phyloP scores from a whole-genome alignment of 2,113 vertebrate genomes.

The Octodon degus region DNA sequence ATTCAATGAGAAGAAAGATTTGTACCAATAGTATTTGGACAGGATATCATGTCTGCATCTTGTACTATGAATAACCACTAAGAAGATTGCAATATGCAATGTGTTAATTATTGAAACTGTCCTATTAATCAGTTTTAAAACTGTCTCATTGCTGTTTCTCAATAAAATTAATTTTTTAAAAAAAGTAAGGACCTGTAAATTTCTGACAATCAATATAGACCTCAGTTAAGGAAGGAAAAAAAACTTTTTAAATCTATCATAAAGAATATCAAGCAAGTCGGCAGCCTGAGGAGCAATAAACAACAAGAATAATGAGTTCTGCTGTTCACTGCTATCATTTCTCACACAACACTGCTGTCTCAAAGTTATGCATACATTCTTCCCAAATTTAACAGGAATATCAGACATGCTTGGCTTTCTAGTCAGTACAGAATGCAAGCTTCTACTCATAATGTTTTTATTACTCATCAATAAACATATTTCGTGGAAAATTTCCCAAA shows the following conservation, averaged over 20 bases:
- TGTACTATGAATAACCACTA: too few relatives aligned
- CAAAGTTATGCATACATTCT: conserved; percentile 46
- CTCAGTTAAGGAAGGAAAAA: neutral
- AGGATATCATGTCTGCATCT: too few relatives aligned
- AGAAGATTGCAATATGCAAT: too few relatives aligned
- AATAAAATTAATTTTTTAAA: too few relatives aligned
- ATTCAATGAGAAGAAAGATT: too few relatives aligned
- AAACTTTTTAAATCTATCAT: neutral
- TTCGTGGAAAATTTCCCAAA: conserved; percentile 36
- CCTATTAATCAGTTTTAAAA: too few relatives aligned
- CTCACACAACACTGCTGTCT: neutral
- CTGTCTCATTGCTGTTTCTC: too few relatives aligned
- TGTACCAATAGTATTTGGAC: too few relatives aligned
- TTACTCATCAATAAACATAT: conserved; percentile 16
- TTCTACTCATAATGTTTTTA: conserved; percentile 15
- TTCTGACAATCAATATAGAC: neutral
- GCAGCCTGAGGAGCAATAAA: neutral
- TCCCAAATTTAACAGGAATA: conserved; percentile 16
- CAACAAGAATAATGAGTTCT: neutral
- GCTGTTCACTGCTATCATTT: neutral
- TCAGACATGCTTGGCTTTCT: neutral
- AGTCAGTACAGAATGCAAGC: neutral
- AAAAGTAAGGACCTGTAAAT: neutral
- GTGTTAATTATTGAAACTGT: too few relatives aligned
- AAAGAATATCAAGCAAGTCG: neutral